Percentiles rank a stretch among this genome's conserved stretches.
Evolutionary conservation across 2,113 vertebrate species (phyloP).

Genomic region (Takifugu flavidus): DNA sequence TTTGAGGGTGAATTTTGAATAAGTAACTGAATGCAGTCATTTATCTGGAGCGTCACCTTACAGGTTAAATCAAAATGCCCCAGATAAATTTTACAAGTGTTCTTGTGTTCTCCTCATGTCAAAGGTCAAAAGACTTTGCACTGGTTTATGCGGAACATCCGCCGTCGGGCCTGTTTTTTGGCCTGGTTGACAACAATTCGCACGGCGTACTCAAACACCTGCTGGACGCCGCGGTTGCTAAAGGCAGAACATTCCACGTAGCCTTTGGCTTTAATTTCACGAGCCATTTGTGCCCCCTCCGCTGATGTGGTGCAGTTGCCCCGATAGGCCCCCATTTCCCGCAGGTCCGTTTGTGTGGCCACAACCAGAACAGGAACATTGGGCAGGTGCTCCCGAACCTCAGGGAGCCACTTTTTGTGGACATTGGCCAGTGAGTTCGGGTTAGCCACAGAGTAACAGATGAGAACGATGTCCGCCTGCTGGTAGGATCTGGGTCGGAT

Average conservation of each 20-base stretch:
- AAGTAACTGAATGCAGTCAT: too few species aligned
- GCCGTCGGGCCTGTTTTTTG: slow-evolving; percentile 77
- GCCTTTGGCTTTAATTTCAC: slow-evolving; percentile 86
- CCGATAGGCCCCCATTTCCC: slow-evolving; percentile 79
- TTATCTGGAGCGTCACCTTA: too few species aligned
- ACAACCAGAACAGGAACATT: slow-evolving; percentile 87
- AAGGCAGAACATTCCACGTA: slow-evolving; percentile 95
- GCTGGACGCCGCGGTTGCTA: slow-evolving; percentile 88
- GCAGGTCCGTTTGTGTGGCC: slow-evolving; percentile 92
- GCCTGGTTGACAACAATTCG: slow-evolving; percentile 84
- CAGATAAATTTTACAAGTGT: not conserved
- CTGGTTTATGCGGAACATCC: slow-evolving; percentile 83
- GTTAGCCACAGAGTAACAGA: slow-evolving; percentile 96
- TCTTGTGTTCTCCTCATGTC: not conserved
- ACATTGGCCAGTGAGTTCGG: slow-evolving; percentile 83
- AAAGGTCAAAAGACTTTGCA: slow-evolving; percentile 85
- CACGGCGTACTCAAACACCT: slow-evolving; percentile 94
- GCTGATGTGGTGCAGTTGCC: slow-evolving; percentile 76
- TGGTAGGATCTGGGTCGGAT: slow-evolving; percentile 94
- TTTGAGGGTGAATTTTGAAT: too few species aligned
- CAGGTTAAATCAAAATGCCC: not conserved
- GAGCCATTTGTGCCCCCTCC: slow-evolving; percentile 84
- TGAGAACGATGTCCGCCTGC: slow-evolving; percentile 89
- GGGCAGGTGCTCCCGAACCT: slow-evolving; percentile 85
- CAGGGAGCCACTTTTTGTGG: slow-evolving; percentile 85